phyloP scores from a whole-genome alignment of 2,888 invertebrate genomes.

The Polymixis lichenea region DNA sequence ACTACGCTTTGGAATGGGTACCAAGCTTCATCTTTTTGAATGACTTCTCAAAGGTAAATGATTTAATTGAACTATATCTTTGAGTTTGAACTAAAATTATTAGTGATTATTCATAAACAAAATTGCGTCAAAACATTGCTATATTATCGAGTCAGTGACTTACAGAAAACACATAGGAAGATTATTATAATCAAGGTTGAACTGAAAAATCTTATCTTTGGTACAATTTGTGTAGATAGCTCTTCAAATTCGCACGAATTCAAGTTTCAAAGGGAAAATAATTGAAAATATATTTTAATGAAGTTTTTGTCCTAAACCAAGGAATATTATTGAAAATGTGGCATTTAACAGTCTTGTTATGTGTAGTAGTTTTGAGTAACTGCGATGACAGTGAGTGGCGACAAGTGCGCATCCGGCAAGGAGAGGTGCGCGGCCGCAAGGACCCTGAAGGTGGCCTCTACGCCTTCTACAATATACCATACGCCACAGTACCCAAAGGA shows the following conservation, averaged over 20 bases:
- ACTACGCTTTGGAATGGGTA: no score
- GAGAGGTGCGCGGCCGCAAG: slow-evolving; percentile 73
- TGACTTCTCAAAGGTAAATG: no score
- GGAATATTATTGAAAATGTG: slow-evolving; percentile 17
- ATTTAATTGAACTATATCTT: no score
- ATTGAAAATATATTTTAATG: neutral
- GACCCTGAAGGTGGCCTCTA: slow-evolving; percentile 68
- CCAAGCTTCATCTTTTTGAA: no score
- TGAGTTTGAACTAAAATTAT: no score
- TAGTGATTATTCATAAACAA: neutral
- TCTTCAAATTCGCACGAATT: neutral
- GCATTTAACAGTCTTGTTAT: slow-evolving; percentile 35
- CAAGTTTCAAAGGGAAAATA: neutral
- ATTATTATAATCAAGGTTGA: slow-evolving; percentile 2
- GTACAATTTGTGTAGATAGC: slow-evolving; percentile 6
- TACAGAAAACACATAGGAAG: slow-evolving; percentile 1
- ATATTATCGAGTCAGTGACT: neutral
- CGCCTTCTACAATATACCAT: slow-evolving; percentile 75
- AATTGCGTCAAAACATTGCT: neutral
- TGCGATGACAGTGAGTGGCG: slow-evolving; percentile 56
- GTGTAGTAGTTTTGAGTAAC: slow-evolving; percentile 20
- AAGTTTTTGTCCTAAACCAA: neutral
- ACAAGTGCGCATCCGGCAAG: slow-evolving; percentile 69
- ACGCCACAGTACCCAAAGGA: slow-evolving; percentile 75
- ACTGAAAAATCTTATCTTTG: no score